Evolutionary conservation across 1,140 invertebrate genomes (phyloP).

Genomic region (Drosophila nikananu): DNA sequence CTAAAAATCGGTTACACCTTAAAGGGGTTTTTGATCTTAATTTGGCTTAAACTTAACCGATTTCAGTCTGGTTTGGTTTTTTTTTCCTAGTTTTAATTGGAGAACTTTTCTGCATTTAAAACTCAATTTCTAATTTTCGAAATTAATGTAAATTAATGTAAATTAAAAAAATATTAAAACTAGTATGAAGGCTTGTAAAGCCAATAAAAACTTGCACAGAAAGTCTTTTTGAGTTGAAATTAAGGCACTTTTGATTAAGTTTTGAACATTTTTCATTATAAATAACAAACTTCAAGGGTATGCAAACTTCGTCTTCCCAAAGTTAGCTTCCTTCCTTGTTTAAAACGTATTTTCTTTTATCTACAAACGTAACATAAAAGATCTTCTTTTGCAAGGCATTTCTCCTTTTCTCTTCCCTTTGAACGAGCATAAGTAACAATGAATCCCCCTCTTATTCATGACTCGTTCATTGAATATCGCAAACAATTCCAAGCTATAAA

Average conservation of each 20-base stretch:
- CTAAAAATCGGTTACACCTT: too few relatives aligned
- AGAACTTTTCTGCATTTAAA: too few relatives aligned
- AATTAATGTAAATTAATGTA: too few relatives aligned
- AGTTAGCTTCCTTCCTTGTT: background rate
- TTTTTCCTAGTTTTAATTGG: too few relatives aligned
- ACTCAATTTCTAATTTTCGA: too few relatives aligned
- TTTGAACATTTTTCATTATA: background rate
- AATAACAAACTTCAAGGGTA: background rate
- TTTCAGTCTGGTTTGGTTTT: too few relatives aligned
- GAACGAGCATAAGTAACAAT: background rate
- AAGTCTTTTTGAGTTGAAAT: background rate
- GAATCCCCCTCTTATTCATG: background rate
- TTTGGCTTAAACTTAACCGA: too few relatives aligned
- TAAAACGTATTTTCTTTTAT: background rate
- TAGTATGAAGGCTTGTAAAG: too few relatives aligned
- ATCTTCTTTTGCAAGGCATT: too few relatives aligned
- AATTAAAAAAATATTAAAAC: too few relatives aligned
- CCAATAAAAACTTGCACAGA: too few relatives aligned
- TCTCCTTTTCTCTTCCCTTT: background rate
- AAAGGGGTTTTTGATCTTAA: too few relatives aligned
- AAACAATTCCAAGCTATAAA: background rate
- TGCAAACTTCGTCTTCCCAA: background rate
- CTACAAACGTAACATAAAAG: background rate
- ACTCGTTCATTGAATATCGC: conserved; percentile 1
- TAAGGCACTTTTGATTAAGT: background rate